These are phyloP conservation scores for Dendrolimus pini DNA, from an alignment of 2,888 invertebrate genomes.

Conservation along the genomic window DNA sequence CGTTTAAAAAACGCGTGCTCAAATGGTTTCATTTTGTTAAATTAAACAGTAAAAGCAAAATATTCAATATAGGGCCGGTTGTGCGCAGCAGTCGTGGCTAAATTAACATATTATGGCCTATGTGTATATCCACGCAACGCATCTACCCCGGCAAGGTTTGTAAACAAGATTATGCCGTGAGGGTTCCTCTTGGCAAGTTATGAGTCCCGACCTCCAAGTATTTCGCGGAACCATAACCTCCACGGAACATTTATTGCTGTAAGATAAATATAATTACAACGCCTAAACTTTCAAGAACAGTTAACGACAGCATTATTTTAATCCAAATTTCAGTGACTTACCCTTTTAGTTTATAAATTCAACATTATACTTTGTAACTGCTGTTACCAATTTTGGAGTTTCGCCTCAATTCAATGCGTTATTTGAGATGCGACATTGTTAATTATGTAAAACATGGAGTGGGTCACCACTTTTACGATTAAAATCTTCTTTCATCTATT, in stretches of 20 bases:
- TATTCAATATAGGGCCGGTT: slow-evolving; percentile 50
- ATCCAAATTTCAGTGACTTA: neutral
- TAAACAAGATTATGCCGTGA: slow-evolving; percentile 42
- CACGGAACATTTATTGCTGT: slow-evolving; percentile 22
- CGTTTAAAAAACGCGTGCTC: slow-evolving; percentile 10
- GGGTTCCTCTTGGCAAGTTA: slow-evolving; percentile 31
- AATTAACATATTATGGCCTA: slow-evolving; percentile 54
- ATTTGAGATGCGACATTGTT: no score
- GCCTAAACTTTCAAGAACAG: slow-evolving; percentile 3
- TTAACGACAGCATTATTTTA: neutral
- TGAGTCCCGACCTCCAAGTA: slow-evolving; percentile 22
- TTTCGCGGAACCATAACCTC: slow-evolving; percentile 15
- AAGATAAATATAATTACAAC: slow-evolving; percentile 8
- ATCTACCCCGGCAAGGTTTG: slow-evolving; percentile 33
- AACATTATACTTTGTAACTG: neutral
- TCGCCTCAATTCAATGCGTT: no score
- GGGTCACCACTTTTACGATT: no score
- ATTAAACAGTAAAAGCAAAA: slow-evolving; percentile 52
- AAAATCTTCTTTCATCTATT: no score
- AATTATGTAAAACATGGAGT: no score
- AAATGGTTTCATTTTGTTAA: slow-evolving; percentile 36
- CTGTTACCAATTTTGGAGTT: no score
- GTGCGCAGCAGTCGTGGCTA: slow-evolving; percentile 34
- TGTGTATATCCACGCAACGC: slow-evolving; percentile 23
- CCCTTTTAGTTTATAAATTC: neutral